Percentiles rank a stretch among this genome's conserved stretches.
Evolutionary conservation across 64 coral and sea anemone species (phyloP).

Genomic region (Astreopora myriophthalma): DNA sequence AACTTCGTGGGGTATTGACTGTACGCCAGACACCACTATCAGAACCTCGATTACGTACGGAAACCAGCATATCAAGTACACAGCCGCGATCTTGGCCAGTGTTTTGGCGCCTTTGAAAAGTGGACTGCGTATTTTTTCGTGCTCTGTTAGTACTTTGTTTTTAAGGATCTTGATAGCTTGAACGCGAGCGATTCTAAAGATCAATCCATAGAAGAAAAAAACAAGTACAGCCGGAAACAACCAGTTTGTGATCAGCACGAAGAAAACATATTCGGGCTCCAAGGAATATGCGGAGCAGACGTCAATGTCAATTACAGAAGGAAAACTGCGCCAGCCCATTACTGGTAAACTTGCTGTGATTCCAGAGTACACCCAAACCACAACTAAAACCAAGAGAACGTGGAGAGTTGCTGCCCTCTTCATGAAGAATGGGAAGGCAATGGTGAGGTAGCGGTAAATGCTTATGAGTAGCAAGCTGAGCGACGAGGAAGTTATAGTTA

Average conservation of each 20-base stretch:
- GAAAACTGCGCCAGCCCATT: conserved; percentile 55
- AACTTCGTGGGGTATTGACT: not conserved
- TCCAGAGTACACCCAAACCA: conserved; percentile 43
- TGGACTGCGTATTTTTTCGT: conserved; percentile 30
- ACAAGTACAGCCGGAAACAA: conserved; percentile 37
- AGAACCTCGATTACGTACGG: conserved; percentile 67
- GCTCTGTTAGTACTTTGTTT: conserved; percentile 42
- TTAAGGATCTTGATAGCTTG: conserved; percentile 63
- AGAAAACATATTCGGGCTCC: conserved; percentile 16
- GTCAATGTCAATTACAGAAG: not conserved
- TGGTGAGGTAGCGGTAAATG: conserved; percentile 61
- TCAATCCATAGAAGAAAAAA: conserved; percentile 49
- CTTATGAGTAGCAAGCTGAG: conserved; percentile 56
- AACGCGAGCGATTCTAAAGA: conserved; percentile 63
- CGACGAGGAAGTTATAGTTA: conserved; percentile 47
- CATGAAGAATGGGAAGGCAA: conserved; percentile 39
- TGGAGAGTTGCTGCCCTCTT: conserved; percentile 4
- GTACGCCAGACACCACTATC: not conserved
- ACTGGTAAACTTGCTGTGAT: conserved; percentile 24
- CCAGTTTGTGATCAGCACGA: conserved; percentile 59
- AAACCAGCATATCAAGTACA: conserved; percentile 81
- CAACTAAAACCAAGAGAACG: not conserved
- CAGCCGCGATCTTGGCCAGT: conserved; percentile 76
- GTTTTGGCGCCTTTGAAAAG: conserved; percentile 81
- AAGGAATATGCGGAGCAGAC: not conserved